These are phyloP conservation scores for Macrobrachium nipponense DNA, from an alignment of 1,140 invertebrate species.

Conservation along the genomic window DNA sequence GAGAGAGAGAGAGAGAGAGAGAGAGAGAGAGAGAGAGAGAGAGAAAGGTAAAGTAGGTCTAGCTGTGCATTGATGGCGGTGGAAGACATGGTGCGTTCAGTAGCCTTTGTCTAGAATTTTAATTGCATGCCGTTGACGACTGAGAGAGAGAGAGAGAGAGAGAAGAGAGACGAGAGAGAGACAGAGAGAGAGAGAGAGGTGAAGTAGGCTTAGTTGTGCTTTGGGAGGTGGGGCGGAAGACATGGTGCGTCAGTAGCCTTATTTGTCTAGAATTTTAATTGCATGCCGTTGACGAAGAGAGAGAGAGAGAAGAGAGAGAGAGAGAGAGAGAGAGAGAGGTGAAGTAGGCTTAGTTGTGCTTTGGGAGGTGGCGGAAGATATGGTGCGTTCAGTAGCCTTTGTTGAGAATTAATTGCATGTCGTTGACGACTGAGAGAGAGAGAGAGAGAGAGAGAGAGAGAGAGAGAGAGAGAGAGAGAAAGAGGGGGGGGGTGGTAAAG, in stretches of 20 bases:
- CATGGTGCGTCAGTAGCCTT: no score
- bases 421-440: background rate
- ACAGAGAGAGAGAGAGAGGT: background rate
- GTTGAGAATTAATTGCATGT: background rate
- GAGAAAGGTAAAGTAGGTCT: no score
- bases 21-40: no score
- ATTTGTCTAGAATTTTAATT: no score
- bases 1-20: no score
- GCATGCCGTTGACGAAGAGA: background rate
- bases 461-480: background rate
- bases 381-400: no score
- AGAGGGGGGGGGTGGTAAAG: no score
- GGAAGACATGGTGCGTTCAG: no score
- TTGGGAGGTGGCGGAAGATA: no score
- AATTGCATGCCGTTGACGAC: background rate
- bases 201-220: background rate
- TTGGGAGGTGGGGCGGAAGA: no score
- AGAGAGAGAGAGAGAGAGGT: slow-evolving; percentile 21
- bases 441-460: background rate
- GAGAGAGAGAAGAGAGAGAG: slow-evolving; percentile 28
- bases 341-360: background rate
- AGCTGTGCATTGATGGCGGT: no score
- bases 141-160: background rate
- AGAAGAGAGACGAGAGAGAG: background rate
- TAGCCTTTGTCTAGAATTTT: no score